Evolutionary conservation across 2,797 vertebrate species (phyloP).

Genomic region (Dallia pectoralis): DNA sequence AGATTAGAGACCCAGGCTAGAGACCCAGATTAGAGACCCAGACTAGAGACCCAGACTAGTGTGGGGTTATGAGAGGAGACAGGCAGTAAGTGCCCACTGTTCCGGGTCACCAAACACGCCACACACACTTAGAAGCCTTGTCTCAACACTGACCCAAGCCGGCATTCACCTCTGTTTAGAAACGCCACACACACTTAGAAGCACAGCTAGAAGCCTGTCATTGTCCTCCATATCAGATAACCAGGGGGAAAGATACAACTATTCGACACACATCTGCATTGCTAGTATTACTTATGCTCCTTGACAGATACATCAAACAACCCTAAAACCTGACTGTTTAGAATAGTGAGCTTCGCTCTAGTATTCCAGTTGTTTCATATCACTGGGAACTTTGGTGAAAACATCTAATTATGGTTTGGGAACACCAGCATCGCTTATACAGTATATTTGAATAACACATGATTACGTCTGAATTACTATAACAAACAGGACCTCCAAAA

Average conservation of each 20-base stretch:
- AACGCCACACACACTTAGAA: constrained; percentile 1
- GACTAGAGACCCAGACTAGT: neutral
- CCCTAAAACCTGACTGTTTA: neutral
- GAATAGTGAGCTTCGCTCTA: neutral
- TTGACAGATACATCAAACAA: neutral
- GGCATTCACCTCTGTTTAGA: constrained; percentile 33
- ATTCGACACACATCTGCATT: neutral
- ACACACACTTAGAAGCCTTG: constrained; percentile 30
- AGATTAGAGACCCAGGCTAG: neutral
- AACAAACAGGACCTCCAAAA: no score
- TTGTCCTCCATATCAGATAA: neutral
- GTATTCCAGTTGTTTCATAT: no score
- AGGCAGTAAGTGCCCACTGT: constrained; percentile 41
- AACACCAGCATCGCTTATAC: no score
- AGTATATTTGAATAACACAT: no score
- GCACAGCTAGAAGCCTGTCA: neutral
- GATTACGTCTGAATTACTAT: no score
- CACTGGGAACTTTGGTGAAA: no score
- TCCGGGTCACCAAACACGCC: constrained; percentile 45
- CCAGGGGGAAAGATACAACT: neutral
- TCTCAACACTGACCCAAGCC: constrained; percentile 32
- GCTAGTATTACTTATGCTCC: neutral
- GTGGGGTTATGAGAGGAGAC: constrained; percentile 39
- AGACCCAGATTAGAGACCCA: neutral
- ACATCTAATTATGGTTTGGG: no score